Conservation (phyloP, 2,797 vertebrate species). For the Apodemus agrarius region DNA sequence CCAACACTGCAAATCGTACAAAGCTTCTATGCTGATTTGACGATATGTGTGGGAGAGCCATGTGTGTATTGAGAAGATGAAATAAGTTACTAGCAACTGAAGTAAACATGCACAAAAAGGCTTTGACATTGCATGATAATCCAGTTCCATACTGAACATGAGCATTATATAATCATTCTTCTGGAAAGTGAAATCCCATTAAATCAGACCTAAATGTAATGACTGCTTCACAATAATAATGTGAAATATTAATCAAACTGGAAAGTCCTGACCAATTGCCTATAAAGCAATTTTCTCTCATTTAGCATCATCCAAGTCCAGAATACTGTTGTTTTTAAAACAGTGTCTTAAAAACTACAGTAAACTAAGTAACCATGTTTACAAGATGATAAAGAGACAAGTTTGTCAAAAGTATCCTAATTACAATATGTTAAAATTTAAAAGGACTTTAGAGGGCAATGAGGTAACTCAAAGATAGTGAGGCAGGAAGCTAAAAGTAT, state of each 20-base stretch:
- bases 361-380: constrained; percentile 53
- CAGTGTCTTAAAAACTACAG: constrained; percentile 38
- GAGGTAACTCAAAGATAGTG: constrained; percentile 56
- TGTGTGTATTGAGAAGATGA: not conserved
- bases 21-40: constrained; percentile 3
- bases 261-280: constrained; percentile 64
- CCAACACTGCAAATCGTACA: not conserved
- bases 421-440: constrained; percentile 57
- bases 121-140: constrained; percentile 44
- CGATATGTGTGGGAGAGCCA: constrained; percentile 35
- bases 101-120: constrained; percentile 34
- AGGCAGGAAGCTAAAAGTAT: constrained; percentile 47
- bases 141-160: constrained; percentile 46
- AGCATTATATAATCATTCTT: constrained; percentile 64
- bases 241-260: constrained; percentile 77
- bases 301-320: constrained; percentile 68
- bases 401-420: constrained; percentile 46
- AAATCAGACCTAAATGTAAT: constrained; percentile 63
- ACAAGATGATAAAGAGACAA: constrained; percentile 59
- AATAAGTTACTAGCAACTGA: constrained; percentile 16
- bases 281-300: constrained; percentile 75
- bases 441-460: constrained; percentile 18
- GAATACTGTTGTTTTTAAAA: constrained; percentile 69
- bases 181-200: constrained; percentile 71
- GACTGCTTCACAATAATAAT: constrained; percentile 70